Conservation (phyloP, 2,888 invertebrate genomes). For the Metalampra italica region DNA sequence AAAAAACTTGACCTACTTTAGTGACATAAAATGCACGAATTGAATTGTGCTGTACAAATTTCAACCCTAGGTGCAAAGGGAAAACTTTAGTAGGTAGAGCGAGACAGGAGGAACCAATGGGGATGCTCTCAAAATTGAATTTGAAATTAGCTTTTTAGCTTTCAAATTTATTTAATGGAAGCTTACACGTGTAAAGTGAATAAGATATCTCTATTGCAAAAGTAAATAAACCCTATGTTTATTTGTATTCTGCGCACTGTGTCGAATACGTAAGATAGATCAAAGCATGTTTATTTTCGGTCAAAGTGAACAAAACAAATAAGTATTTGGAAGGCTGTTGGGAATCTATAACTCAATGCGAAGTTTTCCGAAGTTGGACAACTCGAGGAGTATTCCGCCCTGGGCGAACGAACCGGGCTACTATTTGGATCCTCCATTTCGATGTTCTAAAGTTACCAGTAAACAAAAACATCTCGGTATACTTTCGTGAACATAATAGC, state of each 20-base stretch:
- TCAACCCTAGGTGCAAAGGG: neutral
- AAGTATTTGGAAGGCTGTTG: slow-evolving; percentile 70
- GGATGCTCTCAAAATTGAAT: no score
- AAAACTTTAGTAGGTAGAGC: neutral
- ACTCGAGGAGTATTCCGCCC: slow-evolving; percentile 62
- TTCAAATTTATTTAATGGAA: no score
- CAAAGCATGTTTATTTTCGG: slow-evolving; percentile 65
- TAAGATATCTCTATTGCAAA: neutral
- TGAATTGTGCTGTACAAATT: slow-evolving; percentile 27
- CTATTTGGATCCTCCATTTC: slow-evolving; percentile 53
- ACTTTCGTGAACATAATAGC: slow-evolving; percentile 17
- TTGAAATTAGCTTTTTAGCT: no score
- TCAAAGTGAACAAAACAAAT: slow-evolving; percentile 70
- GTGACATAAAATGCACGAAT: slow-evolving; percentile 42
- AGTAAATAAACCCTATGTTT: neutral
- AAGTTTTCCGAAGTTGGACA: slow-evolving; percentile 64
- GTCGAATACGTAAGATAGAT: slow-evolving; percentile 31
- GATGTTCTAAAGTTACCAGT: slow-evolving; percentile 62
- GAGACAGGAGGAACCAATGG: neutral
- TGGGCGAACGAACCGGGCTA: slow-evolving; percentile 52
- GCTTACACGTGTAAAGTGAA: neutral
- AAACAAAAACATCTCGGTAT: slow-evolving; percentile 56
- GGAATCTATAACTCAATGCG: slow-evolving; percentile 77
- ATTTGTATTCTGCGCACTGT: neutral
- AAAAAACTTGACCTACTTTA: slow-evolving; percentile 62